Percentiles rank a stretch among this genome's conserved stretches.
Conservation (phyloP, 2,888 invertebrate genomes). For the Lumbricus terrestris region DNA sequence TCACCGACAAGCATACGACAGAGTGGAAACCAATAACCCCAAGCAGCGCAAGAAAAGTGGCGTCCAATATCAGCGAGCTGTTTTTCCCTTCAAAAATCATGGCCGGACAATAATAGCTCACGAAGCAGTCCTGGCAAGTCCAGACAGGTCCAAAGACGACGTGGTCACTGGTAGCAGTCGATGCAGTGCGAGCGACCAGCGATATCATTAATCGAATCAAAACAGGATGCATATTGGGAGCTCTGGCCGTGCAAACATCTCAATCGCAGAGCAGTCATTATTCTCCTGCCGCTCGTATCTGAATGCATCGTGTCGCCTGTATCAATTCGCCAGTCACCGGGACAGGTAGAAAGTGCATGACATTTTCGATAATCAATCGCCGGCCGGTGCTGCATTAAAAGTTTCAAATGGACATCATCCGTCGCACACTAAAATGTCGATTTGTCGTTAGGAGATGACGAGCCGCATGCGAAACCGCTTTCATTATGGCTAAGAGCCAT, state of each 20-base stretch:
- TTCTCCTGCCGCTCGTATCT: not conserved
- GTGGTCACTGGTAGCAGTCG: not conserved
- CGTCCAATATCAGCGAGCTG: not conserved
- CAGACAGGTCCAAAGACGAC: not conserved
- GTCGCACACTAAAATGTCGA: not conserved
- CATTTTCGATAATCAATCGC: constrained; percentile 8
- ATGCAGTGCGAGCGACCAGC: no score
- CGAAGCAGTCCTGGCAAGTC: not conserved
- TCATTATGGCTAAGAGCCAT: not conserved
- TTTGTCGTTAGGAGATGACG: not conserved
- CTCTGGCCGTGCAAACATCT: not conserved
- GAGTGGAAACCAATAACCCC: not conserved
- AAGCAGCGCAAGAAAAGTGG: not conserved
- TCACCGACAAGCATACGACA: not conserved
- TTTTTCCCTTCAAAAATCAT: not conserved
- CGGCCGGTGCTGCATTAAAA: not conserved
- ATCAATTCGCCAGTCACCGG: not conserved
- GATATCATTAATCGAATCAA: constrained; percentile 15
- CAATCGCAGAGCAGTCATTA: not conserved
- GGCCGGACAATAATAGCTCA: not conserved
- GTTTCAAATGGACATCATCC: not conserved
- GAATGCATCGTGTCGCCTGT: not conserved
- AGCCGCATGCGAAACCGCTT: not conserved
- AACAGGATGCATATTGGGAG: not conserved
- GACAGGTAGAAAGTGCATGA: constrained; percentile 5